Evolutionary conservation across 2,797 vertebrate species (phyloP).

Genomic region (Galagoides demidoff): DNA sequence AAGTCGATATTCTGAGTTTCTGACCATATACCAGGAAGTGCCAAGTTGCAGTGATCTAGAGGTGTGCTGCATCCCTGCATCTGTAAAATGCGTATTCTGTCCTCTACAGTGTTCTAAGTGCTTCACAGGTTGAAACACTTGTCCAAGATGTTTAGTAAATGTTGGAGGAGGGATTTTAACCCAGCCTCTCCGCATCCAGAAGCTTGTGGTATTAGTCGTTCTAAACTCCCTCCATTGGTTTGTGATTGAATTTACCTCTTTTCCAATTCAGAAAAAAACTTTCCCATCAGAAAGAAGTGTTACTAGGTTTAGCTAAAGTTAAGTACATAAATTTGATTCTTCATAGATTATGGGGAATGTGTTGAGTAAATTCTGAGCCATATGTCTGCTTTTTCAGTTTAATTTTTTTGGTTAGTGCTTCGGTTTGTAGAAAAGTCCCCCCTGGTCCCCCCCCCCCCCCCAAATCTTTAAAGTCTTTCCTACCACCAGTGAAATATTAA

Average conservation of each 20-base stretch:
- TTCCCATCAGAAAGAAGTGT: not conserved
- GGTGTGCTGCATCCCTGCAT: not conserved
- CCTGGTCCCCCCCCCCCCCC: too few relatives aligned
- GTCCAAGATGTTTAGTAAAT: too few relatives aligned
- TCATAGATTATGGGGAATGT: not conserved
- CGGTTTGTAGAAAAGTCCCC: not conserved
- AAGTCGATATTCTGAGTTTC: not conserved
- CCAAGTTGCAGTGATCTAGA: not conserved
- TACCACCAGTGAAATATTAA: not conserved
- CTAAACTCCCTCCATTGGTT: not conserved
- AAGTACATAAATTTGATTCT: conserved; percentile 14
- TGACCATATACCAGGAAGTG: not conserved
- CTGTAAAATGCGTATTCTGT: not conserved
- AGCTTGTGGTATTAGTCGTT: not conserved
- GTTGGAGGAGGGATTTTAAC: not conserved
- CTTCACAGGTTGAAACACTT: not conserved
- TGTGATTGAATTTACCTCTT: not conserved
- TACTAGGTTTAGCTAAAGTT: conserved; percentile 24
- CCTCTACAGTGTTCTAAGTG: not conserved
- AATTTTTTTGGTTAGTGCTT: not conserved
- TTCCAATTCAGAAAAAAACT: not conserved
- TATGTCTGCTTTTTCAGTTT: conserved; percentile 31
- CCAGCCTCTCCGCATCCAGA: not conserved
- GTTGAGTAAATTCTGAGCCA: not conserved
- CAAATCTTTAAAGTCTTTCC: not conserved